Conservation (phyloP, 2,797 vertebrate species). For the Harpagifer antarcticus region DNA sequence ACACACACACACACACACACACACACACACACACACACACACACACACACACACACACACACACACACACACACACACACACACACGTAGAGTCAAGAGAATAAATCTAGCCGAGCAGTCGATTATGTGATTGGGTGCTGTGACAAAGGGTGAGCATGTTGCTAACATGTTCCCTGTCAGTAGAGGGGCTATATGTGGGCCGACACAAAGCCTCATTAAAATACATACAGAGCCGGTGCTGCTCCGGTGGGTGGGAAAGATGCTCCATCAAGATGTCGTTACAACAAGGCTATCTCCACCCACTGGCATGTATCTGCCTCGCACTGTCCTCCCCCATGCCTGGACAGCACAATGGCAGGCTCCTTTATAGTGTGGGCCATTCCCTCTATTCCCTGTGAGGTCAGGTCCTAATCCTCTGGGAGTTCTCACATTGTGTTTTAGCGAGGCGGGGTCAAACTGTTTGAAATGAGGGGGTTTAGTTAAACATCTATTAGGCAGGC, state of each 20-base stretch:
- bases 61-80: too few relatives aligned
- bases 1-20: too few relatives aligned
- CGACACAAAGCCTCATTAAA: conserved; percentile 89
- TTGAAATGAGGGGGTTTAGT: conserved; percentile 89
- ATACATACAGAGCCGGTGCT: conserved; percentile 83
- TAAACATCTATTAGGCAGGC: conserved; percentile 88
- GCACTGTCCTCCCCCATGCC: conserved; percentile 81
- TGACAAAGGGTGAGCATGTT: conserved; percentile 83
- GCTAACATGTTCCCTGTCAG: conserved; percentile 83
- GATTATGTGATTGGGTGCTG: conserved; percentile 79
- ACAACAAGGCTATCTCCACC: conserved; percentile 86
- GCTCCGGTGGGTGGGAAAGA: conserved; percentile 87
- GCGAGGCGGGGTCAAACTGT: conserved; percentile 87
- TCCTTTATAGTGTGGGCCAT: conserved; percentile 82
- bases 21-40: too few relatives aligned
- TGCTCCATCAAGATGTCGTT: conserved; percentile 90
- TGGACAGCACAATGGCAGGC: conserved; percentile 81
- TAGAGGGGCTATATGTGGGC: conserved; percentile 79
- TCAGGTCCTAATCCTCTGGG: conserved; percentile 87
- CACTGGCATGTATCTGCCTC: conserved; percentile 85
- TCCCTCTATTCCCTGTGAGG: conserved; percentile 79
- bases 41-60: too few relatives aligned
- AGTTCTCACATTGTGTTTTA: conserved; percentile 88
- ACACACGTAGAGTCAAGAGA: conserved; percentile 48
- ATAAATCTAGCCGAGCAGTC: conserved; percentile 76